phyloP scores from a whole-genome alignment of 1,140 invertebrate species.

The Melipona quadrifasciata region DNA sequence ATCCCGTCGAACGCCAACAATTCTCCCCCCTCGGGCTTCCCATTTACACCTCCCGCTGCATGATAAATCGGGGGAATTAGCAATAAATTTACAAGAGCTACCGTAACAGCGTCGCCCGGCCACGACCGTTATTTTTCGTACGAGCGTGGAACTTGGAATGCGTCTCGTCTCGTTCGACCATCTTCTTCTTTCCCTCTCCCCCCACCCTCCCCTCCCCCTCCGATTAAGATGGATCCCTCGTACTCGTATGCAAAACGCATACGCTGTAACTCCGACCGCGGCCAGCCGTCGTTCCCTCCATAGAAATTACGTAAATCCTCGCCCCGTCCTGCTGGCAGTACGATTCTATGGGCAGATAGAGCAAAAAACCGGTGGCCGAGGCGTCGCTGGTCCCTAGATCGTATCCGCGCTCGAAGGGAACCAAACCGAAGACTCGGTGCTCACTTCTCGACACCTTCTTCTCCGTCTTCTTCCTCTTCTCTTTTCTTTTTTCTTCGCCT shows the following conservation, averaged over 20 bases:
- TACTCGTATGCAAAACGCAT: constrained; percentile 60
- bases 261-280: constrained; percentile 26
- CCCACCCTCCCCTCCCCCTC: neutral
- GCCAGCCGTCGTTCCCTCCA: constrained; percentile 36
- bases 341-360: constrained; percentile 54
- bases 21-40: neutral
- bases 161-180: neutral
- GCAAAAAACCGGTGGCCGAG: neutral
- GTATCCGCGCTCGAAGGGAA: constrained; percentile 54
- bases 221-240: constrained; percentile 67
- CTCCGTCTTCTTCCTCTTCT: neutral
- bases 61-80: neutral
- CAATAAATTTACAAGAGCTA: constrained; percentile 1
- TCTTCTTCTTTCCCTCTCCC: neutral
- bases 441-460: constrained; percentile 20
- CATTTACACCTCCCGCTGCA: neutral
- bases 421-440: constrained; percentile 35
- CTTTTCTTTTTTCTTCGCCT: neutral
- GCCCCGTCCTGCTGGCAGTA: neutral
- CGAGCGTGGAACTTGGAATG: constrained; percentile 23
- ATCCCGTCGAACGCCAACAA: neutral
- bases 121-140: constrained; percentile 17
- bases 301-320: constrained; percentile 66
- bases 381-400: constrained; percentile 48
- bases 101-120: neutral